Evolutionary conservation across 1,140 invertebrate genomes (phyloP), one percentile per base, ranked within the genome.

Genomic region (Lucilia sericata): DNA sequence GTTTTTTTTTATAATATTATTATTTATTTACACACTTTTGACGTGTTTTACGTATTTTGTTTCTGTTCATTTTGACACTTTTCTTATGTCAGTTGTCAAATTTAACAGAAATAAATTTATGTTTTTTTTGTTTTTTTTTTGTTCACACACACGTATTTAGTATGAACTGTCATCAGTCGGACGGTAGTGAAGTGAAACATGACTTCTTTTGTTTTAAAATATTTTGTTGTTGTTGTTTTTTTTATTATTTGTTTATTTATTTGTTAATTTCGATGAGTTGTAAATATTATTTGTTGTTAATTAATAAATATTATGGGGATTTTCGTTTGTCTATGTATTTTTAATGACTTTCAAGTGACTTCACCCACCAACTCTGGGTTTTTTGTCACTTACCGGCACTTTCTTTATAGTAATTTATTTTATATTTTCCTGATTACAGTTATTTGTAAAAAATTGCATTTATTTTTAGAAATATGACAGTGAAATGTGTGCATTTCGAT

Each of bases 1-100:
- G 65, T 70, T 70, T 70, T 70, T 9, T 10, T 70, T 10, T 70
- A 25, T n/a, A n/a, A n/a, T n/a, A n/a, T 60, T 3, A 17, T 60
- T 60, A 60, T n/a, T 17, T 70, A 25, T 70, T 70, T 70, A 21
- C 65, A 80, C 76, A 25, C 42, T 49, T 49, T 19, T 80, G 76
- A 80, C 76, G 47, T 80, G 76, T 80, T 80, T 49, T 4, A 49
- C 36, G n/a, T 80, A 19, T 21, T 55, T 2, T n/a, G n/a, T n/a
- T 49, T 82, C 30, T 60, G 17, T 12, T 42, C 42, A 42, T n/a
- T 65, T 60, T 60, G 51, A 82, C 81, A 36, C 51, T 65, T 30
- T 30, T 82, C 19, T 25, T 51, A 14, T 55, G 80, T 82, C 55
- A 65, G 19, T 60, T 65, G 25, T 82, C 49, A 14, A 82, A 55